Evolutionary conservation across 2,888 invertebrate species (phyloP).

Genomic region (Nephrotoma appendiculata): DNA sequence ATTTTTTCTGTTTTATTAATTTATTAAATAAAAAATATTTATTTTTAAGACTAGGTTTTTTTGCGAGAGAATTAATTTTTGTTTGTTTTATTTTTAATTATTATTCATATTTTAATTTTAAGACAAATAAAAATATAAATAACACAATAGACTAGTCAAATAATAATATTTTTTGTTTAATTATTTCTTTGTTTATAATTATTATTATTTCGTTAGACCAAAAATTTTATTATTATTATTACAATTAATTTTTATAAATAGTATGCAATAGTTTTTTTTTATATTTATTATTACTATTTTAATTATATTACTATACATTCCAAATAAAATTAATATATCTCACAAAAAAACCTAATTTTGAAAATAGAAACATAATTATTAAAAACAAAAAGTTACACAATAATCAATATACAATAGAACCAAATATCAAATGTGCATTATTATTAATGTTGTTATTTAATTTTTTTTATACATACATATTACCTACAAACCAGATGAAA

Average conservation of each 20-base stretch:
- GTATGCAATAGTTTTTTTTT: background rate
- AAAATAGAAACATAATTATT: background rate
- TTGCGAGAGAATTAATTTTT: background rate
- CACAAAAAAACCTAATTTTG: background rate
- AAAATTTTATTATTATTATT: background rate
- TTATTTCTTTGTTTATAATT: background rate
- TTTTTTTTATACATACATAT: background rate
- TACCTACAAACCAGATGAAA: background rate
- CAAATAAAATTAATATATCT: background rate
- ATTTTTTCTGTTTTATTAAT: background rate
- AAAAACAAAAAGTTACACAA: background rate
- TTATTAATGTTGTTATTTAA: background rate
- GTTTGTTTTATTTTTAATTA: background rate
- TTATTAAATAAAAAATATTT: background rate
- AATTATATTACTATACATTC: background rate
- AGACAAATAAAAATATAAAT: background rate
- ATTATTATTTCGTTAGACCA: background rate
- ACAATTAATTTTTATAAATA: background rate
- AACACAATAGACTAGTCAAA: background rate
- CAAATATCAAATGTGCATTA: background rate
- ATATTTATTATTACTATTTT: background rate
- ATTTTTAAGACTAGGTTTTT: background rate
- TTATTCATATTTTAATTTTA: background rate
- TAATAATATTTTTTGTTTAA: background rate
- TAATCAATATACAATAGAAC: background rate